These are phyloP conservation scores for Anadara kagoshimensis DNA, from an alignment of 1,140 invertebrate species.

Conservation along the genomic window DNA sequence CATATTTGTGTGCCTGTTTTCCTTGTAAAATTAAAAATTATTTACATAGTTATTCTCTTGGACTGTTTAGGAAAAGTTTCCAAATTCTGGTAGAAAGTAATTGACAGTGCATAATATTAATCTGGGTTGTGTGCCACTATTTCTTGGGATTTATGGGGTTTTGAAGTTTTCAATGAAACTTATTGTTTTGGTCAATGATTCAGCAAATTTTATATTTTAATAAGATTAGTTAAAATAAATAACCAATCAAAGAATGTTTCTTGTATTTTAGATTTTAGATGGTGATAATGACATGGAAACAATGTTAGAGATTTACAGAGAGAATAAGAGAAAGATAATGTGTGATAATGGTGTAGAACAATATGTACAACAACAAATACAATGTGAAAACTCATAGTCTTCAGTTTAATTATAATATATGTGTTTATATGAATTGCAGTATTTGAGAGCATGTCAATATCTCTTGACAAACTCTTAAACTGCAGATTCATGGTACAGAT, in stretches of 20 bases:
- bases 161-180: neutral
- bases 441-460: too few relatives aligned
- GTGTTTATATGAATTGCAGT: too few relatives aligned
- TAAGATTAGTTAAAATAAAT: neutral
- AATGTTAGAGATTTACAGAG: conserved; percentile 20
- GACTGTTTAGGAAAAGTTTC: neutral
- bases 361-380: too few relatives aligned
- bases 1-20: neutral
- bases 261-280: conserved; percentile 20
- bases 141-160: neutral
- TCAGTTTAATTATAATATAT: too few relatives aligned
- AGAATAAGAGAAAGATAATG: conserved; percentile 26
- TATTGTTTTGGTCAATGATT: neutral
- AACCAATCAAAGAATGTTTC: neutral
- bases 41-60: neutral
- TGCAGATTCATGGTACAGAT: too few relatives aligned
- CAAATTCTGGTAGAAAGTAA: neutral
- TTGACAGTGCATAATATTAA: neutral
- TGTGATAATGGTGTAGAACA: conserved; percentile 2
- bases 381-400: too few relatives aligned
- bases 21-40: neutral
- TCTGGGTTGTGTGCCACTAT: neutral
- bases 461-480: too few relatives aligned
- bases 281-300: conserved; percentile 26
- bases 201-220: neutral